Evolutionary conservation across 2,797 vertebrate species (phyloP).

Genomic region (Girardinus metallicus): DNA sequence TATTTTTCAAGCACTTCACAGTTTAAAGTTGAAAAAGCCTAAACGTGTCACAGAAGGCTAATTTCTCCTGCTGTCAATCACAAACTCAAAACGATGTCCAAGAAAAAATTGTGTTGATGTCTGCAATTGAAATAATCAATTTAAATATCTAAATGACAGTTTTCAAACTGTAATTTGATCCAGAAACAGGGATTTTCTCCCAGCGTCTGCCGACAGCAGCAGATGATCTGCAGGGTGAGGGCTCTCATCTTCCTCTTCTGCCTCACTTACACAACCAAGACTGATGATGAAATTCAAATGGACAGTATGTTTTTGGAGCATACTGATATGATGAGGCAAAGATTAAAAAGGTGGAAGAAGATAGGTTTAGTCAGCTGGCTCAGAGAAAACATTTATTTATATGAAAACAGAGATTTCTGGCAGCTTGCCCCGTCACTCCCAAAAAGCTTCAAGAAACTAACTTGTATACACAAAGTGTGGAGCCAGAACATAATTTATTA

Average conservation of each 20-base stretch:
- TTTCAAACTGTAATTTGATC: background rate
- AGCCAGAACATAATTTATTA: background rate
- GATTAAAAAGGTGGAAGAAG: slow-evolving; percentile 17
- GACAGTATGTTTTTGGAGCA: slow-evolving; percentile 20
- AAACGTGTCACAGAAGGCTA: background rate
- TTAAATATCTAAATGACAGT: background rate
- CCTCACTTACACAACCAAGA: slow-evolving; percentile 13
- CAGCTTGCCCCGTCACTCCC: background rate
- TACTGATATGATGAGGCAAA: slow-evolving; percentile 38
- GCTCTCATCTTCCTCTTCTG: slow-evolving; percentile 25
- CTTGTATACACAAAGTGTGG: slow-evolving; percentile 5
- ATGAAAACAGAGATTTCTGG: slow-evolving; percentile 13
- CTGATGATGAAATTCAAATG: slow-evolving; percentile 35
- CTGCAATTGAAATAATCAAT: background rate
- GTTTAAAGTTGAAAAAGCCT: background rate
- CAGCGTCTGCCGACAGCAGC: slow-evolving; percentile 7
- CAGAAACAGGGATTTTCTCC: slow-evolving; percentile 10
- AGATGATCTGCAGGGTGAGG: slow-evolving; percentile 36
- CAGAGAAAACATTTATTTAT: slow-evolving; percentile 17
- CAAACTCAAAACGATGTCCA: background rate
- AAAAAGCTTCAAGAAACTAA: background rate
- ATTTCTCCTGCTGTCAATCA: background rate
- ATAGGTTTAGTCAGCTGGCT: slow-evolving; percentile 11
- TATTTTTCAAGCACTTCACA: background rate
- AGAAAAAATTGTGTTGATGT: background rate